Percentiles rank a stretch among this genome's conserved stretches.
phyloP scores from a whole-genome alignment of 2,888 invertebrate species.

The Drosophila nigricruria region DNA sequence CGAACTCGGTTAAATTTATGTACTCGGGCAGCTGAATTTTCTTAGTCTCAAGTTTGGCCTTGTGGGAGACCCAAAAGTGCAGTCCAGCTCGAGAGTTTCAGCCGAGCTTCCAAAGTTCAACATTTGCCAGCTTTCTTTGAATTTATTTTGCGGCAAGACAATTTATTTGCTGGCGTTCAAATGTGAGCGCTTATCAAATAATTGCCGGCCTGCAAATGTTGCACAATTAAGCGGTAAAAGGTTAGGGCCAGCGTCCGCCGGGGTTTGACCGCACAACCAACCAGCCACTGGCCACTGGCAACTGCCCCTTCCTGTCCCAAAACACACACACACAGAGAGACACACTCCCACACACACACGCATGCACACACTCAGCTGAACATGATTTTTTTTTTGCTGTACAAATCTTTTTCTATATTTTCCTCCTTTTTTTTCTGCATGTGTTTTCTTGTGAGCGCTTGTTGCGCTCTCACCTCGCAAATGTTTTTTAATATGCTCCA shows the following conservation, averaged over 20 bases:
- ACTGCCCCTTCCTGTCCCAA: conserved; percentile 38
- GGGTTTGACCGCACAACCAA: conserved; percentile 73
- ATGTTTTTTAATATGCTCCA: conserved; percentile 73
- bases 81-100: conserved; percentile 29
- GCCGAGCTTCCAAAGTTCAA: conserved; percentile 41
- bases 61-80: conserved; percentile 44
- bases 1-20: conserved; percentile 74
- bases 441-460: conserved; percentile 36
- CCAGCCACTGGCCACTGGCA: conserved; percentile 45
- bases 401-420: conserved; percentile 13
- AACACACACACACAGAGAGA: conserved; percentile 4
- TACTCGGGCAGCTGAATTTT: conserved; percentile 64
- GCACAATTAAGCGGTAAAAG: conserved; percentile 83
- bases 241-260: conserved; percentile 53
- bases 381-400: conserved; percentile 21
- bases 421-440: conserved; percentile 2
- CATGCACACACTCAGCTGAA: conserved; percentile 6
- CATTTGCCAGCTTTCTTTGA: conserved; percentile 70
- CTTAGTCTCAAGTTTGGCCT: conserved; percentile 47
- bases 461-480: conserved; percentile 63
- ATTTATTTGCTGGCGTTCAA: conserved; percentile 69
- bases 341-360: conserved; percentile 3
- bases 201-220: conserved; percentile 83
- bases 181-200: conserved; percentile 85
- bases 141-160: conserved; percentile 75